Percentiles rank a stretch among this genome's conserved stretches.
Conservation (phyloP, 2,113 vertebrate species). For the Ceyx melanurus region DNA sequence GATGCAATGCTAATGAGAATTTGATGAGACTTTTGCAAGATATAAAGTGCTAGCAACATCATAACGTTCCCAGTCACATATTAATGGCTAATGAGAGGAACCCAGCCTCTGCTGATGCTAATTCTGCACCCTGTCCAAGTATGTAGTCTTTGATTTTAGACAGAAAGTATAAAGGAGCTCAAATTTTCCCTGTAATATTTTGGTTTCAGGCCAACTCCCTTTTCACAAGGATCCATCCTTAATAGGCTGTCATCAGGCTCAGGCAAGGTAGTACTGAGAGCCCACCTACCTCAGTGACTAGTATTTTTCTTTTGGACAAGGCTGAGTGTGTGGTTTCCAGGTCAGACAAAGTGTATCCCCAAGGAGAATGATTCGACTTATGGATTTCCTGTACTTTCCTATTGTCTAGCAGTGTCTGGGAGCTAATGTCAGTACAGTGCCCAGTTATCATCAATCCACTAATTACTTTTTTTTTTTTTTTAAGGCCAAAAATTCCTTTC, state of each 20-base stretch:
- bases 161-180: background rate
- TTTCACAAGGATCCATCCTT: background rate
- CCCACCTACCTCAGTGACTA: background rate
- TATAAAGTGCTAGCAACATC: background rate
- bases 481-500: background rate
- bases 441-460: conserved; percentile 29
- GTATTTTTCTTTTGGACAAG: background rate
- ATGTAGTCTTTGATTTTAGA: background rate
- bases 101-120: background rate
- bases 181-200: background rate
- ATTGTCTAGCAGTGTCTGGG: conserved; percentile 10
- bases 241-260: conserved; percentile 6
- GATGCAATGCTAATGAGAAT: background rate
- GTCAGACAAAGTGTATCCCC: background rate
- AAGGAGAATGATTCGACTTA: background rate
- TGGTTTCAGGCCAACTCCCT: background rate
- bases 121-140: background rate
- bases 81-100: background rate
- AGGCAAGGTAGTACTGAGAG: background rate
- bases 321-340: conserved; percentile 4
- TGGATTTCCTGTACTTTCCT: background rate
- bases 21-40: background rate
- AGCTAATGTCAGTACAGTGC: background rate
- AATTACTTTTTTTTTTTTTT: background rate
- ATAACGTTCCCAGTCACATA: background rate